A percentile compares a stretch with the other conserved stretches of the same genome.
Conservation (phyloP, 2,797 vertebrate genomes). For the Fistularia tabacaria region DNA sequence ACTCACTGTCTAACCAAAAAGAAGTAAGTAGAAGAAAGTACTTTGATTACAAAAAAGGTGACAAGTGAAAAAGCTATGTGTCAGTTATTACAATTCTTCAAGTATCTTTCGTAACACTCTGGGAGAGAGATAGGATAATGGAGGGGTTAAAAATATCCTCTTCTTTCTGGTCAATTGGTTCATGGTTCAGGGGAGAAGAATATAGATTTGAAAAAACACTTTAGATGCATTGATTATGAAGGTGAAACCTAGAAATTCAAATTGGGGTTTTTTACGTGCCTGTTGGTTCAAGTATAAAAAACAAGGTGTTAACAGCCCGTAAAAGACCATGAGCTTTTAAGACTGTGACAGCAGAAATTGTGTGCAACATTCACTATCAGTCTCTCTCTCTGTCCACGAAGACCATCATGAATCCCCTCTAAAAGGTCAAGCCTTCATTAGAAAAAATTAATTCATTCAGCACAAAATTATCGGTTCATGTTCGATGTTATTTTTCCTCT, state of each 20-base stretch:
- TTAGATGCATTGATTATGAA: no score
- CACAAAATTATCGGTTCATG: slow-evolving; percentile 16
- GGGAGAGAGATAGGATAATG: no score
- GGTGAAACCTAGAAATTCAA: no score
- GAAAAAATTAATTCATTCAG: slow-evolving; percentile 22
- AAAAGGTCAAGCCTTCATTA: slow-evolving; percentile 51
- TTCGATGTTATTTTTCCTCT: slow-evolving; percentile 4
- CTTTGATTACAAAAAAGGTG: slow-evolving; percentile 23
- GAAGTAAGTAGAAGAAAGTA: no score
- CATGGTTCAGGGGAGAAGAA: no score
- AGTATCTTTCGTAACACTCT: no score
- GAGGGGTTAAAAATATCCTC: no score
- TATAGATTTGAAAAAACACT: no score
- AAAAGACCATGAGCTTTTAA: slow-evolving; percentile 46
- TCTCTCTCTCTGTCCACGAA: slow-evolving; percentile 21
- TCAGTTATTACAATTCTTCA: no score
- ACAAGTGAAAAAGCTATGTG: slow-evolving; percentile 6
- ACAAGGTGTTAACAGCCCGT: slow-evolving; percentile 1
- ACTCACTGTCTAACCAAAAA: slow-evolving; percentile 19
- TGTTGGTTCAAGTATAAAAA: background rate
- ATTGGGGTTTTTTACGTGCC: no score
- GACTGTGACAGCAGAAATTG: slow-evolving; percentile 20
- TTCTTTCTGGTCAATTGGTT: no score
- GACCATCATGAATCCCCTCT: slow-evolving; percentile 36
- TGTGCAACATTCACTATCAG: slow-evolving; percentile 21